Percentiles rank a stretch among this genome's conserved stretches.
Conservation (phyloP, 1,140 invertebrate genomes). For the Aphaenogaster rudis region DNA sequence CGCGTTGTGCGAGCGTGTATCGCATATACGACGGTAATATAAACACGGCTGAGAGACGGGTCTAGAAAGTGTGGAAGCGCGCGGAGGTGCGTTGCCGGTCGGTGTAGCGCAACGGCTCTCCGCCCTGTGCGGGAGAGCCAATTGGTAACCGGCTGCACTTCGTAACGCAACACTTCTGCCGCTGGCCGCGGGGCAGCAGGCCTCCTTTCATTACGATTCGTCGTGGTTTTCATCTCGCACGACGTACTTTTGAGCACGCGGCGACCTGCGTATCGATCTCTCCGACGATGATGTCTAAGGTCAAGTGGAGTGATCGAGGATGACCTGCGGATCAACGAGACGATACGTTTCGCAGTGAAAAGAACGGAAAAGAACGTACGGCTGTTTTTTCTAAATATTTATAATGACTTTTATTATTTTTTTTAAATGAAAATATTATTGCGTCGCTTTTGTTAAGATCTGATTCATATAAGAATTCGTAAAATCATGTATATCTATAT, state of each 20-base stretch:
- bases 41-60: slow-evolving; percentile 36
- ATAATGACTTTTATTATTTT: neutral
- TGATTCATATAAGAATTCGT: neutral
- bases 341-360: neutral
- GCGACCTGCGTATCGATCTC: slow-evolving; percentile 30
- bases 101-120: neutral
- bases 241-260: slow-evolving; percentile 71
- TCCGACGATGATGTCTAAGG: slow-evolving; percentile 5
- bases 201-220: slow-evolving; percentile 80
- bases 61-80: slow-evolving; percentile 12
- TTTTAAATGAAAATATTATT: neutral
- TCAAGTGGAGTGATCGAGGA: slow-evolving; percentile 31
- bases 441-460: neutral
- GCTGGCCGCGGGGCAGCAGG: slow-evolving; percentile 64
- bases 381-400: neutral
- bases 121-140: slow-evolving; percentile 69
- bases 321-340: neutral
- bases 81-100: neutral
- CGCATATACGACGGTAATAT: slow-evolving; percentile 34
- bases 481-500: neutral
- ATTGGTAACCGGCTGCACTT: slow-evolving; percentile 76
- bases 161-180: slow-evolving; percentile 67
- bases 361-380: neutral
- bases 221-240: slow-evolving; percentile 77
- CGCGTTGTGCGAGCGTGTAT: neutral